These are phyloP conservation scores for Galerucella calmariensis DNA, from an alignment of 2,888 invertebrate genomes.

Conservation along the genomic window DNA sequence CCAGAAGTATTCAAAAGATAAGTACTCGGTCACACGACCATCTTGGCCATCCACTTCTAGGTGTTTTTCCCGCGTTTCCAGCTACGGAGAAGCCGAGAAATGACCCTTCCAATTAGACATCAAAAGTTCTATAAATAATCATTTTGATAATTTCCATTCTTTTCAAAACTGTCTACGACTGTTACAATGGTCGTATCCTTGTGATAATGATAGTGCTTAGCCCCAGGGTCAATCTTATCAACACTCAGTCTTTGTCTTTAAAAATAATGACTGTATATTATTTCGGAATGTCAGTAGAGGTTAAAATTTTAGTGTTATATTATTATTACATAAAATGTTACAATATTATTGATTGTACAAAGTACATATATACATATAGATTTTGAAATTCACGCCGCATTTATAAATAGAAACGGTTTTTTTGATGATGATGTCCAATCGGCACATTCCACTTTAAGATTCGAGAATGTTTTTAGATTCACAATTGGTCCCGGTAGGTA, in stretches of 20 bases:
- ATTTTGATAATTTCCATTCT: not conserved
- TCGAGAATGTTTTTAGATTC: no score
- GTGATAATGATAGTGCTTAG: conserved; percentile 15
- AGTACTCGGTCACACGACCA: no score
- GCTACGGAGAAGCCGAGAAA: no score
- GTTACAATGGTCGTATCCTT: conserved; percentile 1
- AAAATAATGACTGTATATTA: conserved; percentile 23
- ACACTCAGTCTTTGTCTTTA: conserved; percentile 24
- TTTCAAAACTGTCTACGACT: not conserved
- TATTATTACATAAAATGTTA: conserved; percentile 11
- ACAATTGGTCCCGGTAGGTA: no score
- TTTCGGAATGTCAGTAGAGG: conserved; percentile 24
- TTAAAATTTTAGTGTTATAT: conserved; percentile 18
- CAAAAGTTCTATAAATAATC: no score
- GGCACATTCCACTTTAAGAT: no score
- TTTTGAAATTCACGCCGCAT: not conserved
- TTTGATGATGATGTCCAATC: no score
- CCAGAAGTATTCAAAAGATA: no score
- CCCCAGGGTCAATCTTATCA: conserved; percentile 30
- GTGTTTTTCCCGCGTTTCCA: no score
- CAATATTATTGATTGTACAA: conserved; percentile 10
- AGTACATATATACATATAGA: not conserved
- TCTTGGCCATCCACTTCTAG: no score
- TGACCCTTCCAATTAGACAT: no score
- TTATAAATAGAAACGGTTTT: not conserved